Evolutionary conservation across 2,888 invertebrate genomes (phyloP).

Genomic region (Hofmannophila pseudospretella): DNA sequence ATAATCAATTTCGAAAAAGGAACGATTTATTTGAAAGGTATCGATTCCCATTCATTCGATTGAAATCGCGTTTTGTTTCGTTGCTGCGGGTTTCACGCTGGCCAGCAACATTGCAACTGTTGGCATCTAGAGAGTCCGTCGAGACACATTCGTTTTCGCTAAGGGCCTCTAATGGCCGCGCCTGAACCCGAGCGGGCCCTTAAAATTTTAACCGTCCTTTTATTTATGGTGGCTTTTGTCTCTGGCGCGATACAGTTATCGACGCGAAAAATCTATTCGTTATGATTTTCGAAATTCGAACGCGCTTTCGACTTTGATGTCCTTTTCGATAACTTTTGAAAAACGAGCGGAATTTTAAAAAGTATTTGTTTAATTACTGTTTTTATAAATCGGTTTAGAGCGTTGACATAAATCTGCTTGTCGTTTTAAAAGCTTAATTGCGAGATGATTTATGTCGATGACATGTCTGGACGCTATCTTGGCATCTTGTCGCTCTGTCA

Average conservation of each 20-base stretch:
- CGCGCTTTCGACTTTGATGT: slow-evolving; percentile 3
- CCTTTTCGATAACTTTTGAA: slow-evolving; percentile 4
- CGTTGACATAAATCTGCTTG: slow-evolving; percentile 31
- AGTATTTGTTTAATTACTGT: slow-evolving; percentile 12
- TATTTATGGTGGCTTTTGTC: slow-evolving; percentile 67
- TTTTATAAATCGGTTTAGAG: slow-evolving; percentile 14
- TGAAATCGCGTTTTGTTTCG: slow-evolving; percentile 26
- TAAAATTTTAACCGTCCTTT: slow-evolving; percentile 71
- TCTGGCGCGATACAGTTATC: slow-evolving; percentile 49
- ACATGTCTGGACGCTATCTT: slow-evolving; percentile 36
- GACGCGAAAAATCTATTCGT: slow-evolving; percentile 47
- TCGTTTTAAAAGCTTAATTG: slow-evolving; percentile 39
- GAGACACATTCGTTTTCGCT: slow-evolving; percentile 56
- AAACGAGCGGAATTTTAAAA: background rate
- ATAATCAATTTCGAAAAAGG: background rate
- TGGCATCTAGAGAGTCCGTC: slow-evolving; percentile 45
- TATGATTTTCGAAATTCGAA: slow-evolving; percentile 34
- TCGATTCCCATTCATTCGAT: slow-evolving; percentile 20
- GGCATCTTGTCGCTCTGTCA: slow-evolving; percentile 24
- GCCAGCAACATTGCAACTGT: slow-evolving; percentile 55
- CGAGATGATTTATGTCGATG: slow-evolving; percentile 42
- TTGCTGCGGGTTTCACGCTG: slow-evolving; percentile 52
- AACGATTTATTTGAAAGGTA: background rate
- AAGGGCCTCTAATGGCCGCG: slow-evolving; percentile 71
- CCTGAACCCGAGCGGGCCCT: slow-evolving; percentile 51